Base-by-base conservation (phyloP, 2,797 vertebrate genomes). In the Macropus fuliginosus region DNA sequence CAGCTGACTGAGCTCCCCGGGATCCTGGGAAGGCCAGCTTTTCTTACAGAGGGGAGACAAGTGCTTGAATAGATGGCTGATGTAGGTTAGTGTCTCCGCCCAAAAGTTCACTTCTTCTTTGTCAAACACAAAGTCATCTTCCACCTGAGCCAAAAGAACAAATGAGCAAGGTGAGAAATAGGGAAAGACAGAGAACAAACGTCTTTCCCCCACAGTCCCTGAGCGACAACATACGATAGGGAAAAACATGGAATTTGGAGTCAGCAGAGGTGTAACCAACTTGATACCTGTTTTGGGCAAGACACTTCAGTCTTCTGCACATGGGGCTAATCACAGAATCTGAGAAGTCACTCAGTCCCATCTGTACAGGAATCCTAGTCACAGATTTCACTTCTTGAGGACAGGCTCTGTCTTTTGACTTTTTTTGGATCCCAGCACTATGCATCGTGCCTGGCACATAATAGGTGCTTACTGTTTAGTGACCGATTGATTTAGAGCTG, bases 101-200 rank as follows among this genome's bases (percentile, higher is more conserved):
- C 99, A 99, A 96, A 99, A 99, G 98, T 99, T 99, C 95, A 99
- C 98, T 94, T 99, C 99, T 0, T 99, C 99, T 98, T 99, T 99
- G 98, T 99, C 99, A 96, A 99, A 99, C 95, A 99, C 98, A 97
- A 99, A 99, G 96, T 99, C 99, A 0, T 99, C 99, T 96, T 99
- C 99, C 91, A 99, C 99, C 99, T 99, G 97, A 34, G 92, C 91
- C 11, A 50, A 93, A 93, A 16, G 95, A 94, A 93, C 96, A 93
- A 54, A 74, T 46, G 54, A 1, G 40, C 40, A 31, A 92, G 74
- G 28, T 94, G 24, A 92, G 3, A 14, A 27, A 1, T 29, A 91
- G 81, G 40, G 66, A 31, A 10, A 29, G 96, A 50, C 1, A 28
- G 66, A 89, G 28, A 74, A 90, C 92, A 74, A 50, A 34, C 11